Percentiles rank a stretch among this genome's conserved stretches.
Evolutionary conservation across 2,888 invertebrate species (phyloP).

Genomic region (Mylabris sibirica): DNA sequence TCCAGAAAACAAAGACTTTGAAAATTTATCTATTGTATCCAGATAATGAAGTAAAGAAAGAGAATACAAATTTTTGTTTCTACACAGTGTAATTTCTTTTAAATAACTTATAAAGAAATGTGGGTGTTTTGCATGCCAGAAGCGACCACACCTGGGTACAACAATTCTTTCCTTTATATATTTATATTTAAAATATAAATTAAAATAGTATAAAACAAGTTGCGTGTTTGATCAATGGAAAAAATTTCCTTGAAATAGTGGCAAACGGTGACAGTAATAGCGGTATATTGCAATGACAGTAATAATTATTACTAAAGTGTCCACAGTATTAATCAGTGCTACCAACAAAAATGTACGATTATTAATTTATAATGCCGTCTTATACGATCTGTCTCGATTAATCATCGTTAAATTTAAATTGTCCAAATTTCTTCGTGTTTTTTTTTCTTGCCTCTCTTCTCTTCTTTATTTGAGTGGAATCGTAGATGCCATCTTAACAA

Average conservation of each 20-base stretch:
- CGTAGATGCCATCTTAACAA: slow-evolving; percentile 55
- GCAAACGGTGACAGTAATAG: slow-evolving; percentile 37
- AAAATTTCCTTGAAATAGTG: not conserved
- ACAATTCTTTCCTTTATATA: not conserved
- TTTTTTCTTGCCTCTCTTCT: not conserved
- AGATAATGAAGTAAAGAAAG: not conserved
- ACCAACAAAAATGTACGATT: slow-evolving; percentile 42
- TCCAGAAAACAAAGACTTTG: slow-evolving; percentile 1
- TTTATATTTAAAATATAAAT: not conserved
- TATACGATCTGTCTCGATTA: slow-evolving; percentile 53
- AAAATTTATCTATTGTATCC: slow-evolving; percentile 4
- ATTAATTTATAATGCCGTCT: slow-evolving; percentile 51
- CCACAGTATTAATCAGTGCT: slow-evolving; percentile 50
- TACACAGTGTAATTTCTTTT: not conserved
- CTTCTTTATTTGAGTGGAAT: slow-evolving; percentile 42
- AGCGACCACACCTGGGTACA: slow-evolving; percentile 29
- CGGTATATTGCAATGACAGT: slow-evolving; percentile 48
- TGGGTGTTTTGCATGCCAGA: slow-evolving; percentile 31
- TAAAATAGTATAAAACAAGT: slow-evolving; percentile 10
- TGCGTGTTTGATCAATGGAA: not conserved
- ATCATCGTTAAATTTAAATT: slow-evolving; percentile 60
- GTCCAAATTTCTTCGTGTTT: slow-evolving; percentile 40
- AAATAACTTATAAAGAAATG: not conserved
- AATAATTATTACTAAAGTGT: slow-evolving; percentile 50
- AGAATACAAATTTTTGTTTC: not conserved